Percentiles rank a stretch among this genome's conserved stretches.
phyloP scores from a whole-genome alignment of 2,888 invertebrate species.

The Apotomis capreana region DNA sequence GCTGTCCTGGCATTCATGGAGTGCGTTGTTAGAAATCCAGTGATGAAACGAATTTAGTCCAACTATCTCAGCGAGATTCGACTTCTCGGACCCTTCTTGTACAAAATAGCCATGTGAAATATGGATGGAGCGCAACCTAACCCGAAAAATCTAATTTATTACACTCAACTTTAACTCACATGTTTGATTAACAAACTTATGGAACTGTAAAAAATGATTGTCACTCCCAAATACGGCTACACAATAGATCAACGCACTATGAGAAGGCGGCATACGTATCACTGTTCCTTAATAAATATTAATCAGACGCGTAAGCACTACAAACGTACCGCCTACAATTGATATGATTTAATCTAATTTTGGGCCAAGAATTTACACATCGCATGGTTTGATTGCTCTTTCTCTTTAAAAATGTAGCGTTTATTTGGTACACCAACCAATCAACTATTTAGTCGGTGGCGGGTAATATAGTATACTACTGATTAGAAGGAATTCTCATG shows the following conservation, averaged over 20 bases:
- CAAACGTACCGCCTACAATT: slow-evolving; percentile 6
- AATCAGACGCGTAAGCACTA: slow-evolving; percentile 14
- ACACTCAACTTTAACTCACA: too few species aligned
- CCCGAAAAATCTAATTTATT: not conserved
- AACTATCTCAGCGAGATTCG: too few species aligned
- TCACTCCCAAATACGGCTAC: slow-evolving; percentile 1
- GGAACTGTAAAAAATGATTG: slow-evolving; percentile 8
- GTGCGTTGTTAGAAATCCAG: too few species aligned
- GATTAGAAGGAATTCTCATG: not conserved
- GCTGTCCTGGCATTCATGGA: too few species aligned
- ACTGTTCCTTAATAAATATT: slow-evolving; percentile 24
- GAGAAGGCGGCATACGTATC: slow-evolving; percentile 18
- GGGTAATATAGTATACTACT: too few species aligned
- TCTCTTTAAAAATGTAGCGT: not conserved
- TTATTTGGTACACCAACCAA: too few species aligned
- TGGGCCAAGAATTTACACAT: not conserved
- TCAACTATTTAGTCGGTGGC: too few species aligned
- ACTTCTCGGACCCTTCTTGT: too few species aligned
- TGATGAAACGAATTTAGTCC: too few species aligned
- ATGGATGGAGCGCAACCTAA: too few species aligned
- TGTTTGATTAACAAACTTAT: not conserved
- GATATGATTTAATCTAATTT: not conserved
- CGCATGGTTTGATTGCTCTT: not conserved
- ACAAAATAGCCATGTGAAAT: too few species aligned
- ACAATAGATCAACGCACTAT: slow-evolving; percentile 19